Evolutionary conservation across 2,888 invertebrate genomes (phyloP), one percentile per base, ranked within the genome.

Genomic region (Allacma fusca): DNA sequence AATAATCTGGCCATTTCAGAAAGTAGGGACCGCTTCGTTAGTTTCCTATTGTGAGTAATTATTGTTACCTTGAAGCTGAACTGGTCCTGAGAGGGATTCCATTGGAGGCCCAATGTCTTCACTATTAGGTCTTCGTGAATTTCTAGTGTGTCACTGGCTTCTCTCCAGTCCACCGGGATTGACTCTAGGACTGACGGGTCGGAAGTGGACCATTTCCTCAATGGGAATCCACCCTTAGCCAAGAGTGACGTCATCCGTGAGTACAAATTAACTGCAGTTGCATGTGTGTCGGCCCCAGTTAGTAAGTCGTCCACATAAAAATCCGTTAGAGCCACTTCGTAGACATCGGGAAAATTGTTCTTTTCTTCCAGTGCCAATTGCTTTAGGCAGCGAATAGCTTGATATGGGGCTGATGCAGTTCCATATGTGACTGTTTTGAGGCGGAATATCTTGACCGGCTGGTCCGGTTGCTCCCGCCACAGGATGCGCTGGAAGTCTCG

Each of bases 301-400:
- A 85, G 67, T 0, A 84, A 73, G 78, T 86, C 85, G 73, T 86
- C 85, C 12, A 86, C 84, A 64, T 86, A 87, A 74, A 85, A 83
- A 13, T 65, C 40, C 1, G 13, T 12, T 1, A 2, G 29, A 1
- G 62, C 16, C n/a, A 76, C 73, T 43, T 81, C 59, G 9, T 79
- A 62, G 1, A 79, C 82, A 28, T 50, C 16, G 7, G 81, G 79
- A 57, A 72, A 64, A 28, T 74, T 75, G 4, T 67, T 9, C 26
- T 21, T 62, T 26, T 82, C 81, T 9, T 85, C 84, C 1, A 79
- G 7, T 0, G 85, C 85, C 21, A 85, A 64, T 77, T 85, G 81
- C 67, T 81, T 62, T 16, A 86, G 67, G 19, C 80, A 82, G 57
- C 85, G 29, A 1, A 81, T 83, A 0, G 85, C 85, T 21, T 85